Percentiles rank a stretch among this genome's conserved stretches.
Evolutionary conservation across 2,113 vertebrate genomes (phyloP).

Genomic region (Periophthalmus modestus): DNA sequence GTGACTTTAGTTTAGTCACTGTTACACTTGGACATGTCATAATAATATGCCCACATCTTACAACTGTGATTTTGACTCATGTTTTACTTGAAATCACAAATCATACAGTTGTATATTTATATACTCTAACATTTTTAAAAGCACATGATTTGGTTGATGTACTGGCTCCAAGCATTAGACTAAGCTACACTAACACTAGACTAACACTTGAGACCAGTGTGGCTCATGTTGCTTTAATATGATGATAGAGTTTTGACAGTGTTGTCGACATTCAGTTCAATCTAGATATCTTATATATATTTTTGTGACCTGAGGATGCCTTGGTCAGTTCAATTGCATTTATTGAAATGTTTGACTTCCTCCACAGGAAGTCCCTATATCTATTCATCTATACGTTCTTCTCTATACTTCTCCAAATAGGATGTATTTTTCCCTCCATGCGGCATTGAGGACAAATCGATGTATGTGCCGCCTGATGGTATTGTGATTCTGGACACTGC

Average conservation of each 20-base stretch:
- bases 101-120: background rate
- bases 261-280: background rate
- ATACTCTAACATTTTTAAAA: background rate
- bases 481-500: conserved; percentile 60
- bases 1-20: background rate
- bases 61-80: background rate
- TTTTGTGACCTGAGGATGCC: background rate
- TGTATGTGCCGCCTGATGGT: conserved; percentile 45
- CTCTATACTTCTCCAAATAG: conserved; percentile 13
- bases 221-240: no score
- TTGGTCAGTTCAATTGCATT: background rate
- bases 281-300: background rate
- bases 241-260: no score
- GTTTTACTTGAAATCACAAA: background rate
- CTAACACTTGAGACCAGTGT: no score
- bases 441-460: conserved; percentile 62
- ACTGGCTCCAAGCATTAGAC: background rate
- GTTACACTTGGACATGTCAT: background rate
- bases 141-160: no score
- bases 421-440: conserved; percentile 46
- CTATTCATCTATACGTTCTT: background rate
- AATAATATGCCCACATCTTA: background rate
- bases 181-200: background rate
- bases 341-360: background rate
- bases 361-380: background rate